Base-by-base conservation (phyloP, 2,888 invertebrate species). In the Caenorhabditis imperialis region DNA sequence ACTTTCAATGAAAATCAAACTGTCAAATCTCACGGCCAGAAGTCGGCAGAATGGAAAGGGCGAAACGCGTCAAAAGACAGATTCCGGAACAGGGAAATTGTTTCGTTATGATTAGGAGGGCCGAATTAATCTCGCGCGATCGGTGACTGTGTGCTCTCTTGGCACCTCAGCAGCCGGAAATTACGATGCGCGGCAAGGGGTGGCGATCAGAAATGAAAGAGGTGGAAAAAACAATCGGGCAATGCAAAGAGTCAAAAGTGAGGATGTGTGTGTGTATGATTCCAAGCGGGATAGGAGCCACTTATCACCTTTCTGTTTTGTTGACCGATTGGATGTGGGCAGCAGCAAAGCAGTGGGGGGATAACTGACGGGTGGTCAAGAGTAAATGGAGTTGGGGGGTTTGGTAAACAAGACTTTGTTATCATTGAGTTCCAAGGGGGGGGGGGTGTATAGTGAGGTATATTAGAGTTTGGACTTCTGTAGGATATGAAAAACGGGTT, bases 11-110 rank as follows among this genome's bases (percentile, higher is more conserved):
- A n/a, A n/a, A n/a, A n/a, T n/a, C 40, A 63, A 35, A 16, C 40
- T 60, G 10, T 14, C 10, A 40, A 7, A 4, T 6, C 12, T 7
- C 22, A 12, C n/a, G 22, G n/a, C 48, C 27, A 16, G 35, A 18
- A 37, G 37, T 42, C 37, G 40, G 35, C 30, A 53, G 35, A 30
- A 27, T 5, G 27, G 38, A 37, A 55, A 23, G 38, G 37, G 58
- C 47, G 23, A 48, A 25, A 35, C 47, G 47, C 38, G 47, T 38
- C 12, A 27, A 10, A 37, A 25, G 65, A 51, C 57, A 57, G 48
- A 55, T 67, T 67, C 67, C 67, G 67, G 67, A 67, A 67, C 67
- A 67, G 67, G 67, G 57, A 67, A 67, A 67, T 51, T 67, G 57
- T 67, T 50, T 58, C 55, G 57, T 67, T 67, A 67, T 67, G 67